Base-by-base conservation (phyloP, 2,888 invertebrate species). In the Malthinus seriepunctatus region DNA sequence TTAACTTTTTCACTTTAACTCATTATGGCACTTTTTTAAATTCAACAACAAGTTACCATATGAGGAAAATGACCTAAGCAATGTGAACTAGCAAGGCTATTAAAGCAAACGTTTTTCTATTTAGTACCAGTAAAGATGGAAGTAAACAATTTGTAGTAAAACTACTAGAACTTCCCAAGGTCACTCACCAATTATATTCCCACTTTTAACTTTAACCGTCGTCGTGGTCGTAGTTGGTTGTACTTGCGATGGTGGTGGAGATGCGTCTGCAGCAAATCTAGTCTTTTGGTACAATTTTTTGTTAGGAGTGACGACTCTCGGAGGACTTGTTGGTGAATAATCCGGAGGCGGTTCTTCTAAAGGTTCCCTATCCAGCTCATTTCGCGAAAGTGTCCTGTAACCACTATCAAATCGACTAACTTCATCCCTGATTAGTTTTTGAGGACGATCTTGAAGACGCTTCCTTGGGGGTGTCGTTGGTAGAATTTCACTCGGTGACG, bases 231-330 rank as follows among this genome's bases (percentile, higher is more conserved):
- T n/a, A 2, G 72, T 71, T 14, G 64, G 60, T 31, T 45, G 57
- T 23, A 23, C 23, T 11, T 58, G 46, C 0, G 73, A 69, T n/a
- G 39, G 39, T n/a, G 39, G 23, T n/a, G 39, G 39, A 15, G 39
- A 23, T 15, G 39, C 23, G 68, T 82, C 81, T 10, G 79, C 77
- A 5, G 84, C 88, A 73, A 90, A 90, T 45, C 89, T 81, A 0
- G 90, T 90, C 71, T 88, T 87, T 75, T 90, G 90, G 73, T 87
- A 85, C 60, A 82, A 82, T 72, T 87, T 87, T 62, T 76, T 76
- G 54, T 70, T 69, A 33, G 83, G 81, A n/a, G 81, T 76, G 8
- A 79, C 78, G 9, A 81, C 81, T 2, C 67, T 60, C n/a, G 74
- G 72, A 8, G 76, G 74, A 63, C 71, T 76, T 1, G 79, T 78